phyloP scores from a whole-genome alignment of 2,113 vertebrate genomes.

The Hassar affinis region DNA sequence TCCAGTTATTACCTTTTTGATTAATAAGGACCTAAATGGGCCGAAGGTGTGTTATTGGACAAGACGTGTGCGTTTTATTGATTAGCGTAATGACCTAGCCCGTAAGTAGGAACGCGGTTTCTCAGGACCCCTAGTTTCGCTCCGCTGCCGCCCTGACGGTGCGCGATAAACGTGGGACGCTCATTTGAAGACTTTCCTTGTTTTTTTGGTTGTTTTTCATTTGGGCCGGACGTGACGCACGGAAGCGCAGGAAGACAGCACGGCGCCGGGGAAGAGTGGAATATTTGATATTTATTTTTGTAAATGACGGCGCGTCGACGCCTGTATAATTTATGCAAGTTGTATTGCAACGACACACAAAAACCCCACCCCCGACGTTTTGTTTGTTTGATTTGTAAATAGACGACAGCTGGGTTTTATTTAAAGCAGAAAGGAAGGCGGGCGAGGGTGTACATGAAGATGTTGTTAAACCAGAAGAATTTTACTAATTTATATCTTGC shows the following conservation, averaged over 20 bases:
- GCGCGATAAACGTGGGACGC: constrained; percentile 82
- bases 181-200: constrained; percentile 81
- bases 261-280: constrained; percentile 87
- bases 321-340: constrained; percentile 99
- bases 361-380: constrained; percentile 54
- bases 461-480: constrained; percentile 92
- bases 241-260: constrained; percentile 75
- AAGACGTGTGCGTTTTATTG: constrained; percentile 16
- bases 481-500: constrained; percentile 99
- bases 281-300: constrained; percentile 99
- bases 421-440: constrained; percentile 71
- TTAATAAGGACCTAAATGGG: not conserved
- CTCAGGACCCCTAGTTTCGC: constrained; percentile 94
- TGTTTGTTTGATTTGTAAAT: constrained; percentile 88
- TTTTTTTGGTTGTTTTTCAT: constrained; percentile 62
- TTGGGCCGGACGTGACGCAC: constrained; percentile 69
- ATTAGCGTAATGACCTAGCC: constrained; percentile 38
- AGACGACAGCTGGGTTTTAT: constrained; percentile 96
- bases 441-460: constrained; percentile 63
- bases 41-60: not conserved
- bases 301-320: constrained; percentile 82
- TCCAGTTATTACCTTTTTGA: not conserved
- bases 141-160: constrained; percentile 85
- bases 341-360: constrained; percentile 96
- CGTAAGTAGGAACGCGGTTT: constrained; percentile 77